Conservation (phyloP, 2,113 vertebrate genomes). For the Verasper variegatus region DNA sequence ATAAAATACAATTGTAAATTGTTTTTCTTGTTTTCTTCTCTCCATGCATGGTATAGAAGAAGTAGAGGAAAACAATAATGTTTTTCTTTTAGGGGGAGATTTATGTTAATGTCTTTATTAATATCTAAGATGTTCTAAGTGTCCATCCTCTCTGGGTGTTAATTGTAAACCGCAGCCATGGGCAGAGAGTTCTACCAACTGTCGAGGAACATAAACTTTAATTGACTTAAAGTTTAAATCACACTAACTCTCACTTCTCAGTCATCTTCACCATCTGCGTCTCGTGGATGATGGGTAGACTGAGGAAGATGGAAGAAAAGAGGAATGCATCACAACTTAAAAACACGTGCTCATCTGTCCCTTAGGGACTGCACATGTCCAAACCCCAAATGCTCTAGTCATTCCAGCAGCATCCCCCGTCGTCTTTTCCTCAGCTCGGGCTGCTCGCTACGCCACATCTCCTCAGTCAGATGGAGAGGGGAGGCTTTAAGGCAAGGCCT, state of each 20-base stretch:
- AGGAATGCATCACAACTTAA: conserved; percentile 39
- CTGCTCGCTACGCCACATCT: conserved; percentile 66
- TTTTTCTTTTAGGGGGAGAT: too few species aligned
- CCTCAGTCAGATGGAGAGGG: conserved; percentile 62
- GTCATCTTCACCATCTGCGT: conserved; percentile 44
- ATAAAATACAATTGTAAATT: background rate
- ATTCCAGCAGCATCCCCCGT: conserved; percentile 68
- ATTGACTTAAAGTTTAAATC: conserved; percentile 21
- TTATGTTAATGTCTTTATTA: too few species aligned
- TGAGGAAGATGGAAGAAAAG: conserved; percentile 28
- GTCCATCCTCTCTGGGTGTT: background rate
- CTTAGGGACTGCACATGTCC: conserved; percentile 74
- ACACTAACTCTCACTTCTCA: conserved; percentile 25
- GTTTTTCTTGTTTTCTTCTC: too few species aligned
- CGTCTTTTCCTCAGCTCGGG: conserved; percentile 46
- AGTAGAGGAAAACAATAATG: too few species aligned
- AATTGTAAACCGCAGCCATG: conserved; percentile 7
- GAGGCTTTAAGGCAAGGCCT: conserved; percentile 49
- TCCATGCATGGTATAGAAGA: too few species aligned
- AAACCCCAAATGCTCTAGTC: conserved; percentile 64
- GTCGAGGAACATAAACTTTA: conserved; percentile 43
- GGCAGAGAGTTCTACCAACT: conserved; percentile 16
- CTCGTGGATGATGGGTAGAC: conserved; percentile 39
- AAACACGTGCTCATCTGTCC: conserved; percentile 70
- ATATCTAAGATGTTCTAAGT: background rate